Conservation (phyloP, 2,113 vertebrate species). For the Sminthopsis crassicaudata region DNA sequence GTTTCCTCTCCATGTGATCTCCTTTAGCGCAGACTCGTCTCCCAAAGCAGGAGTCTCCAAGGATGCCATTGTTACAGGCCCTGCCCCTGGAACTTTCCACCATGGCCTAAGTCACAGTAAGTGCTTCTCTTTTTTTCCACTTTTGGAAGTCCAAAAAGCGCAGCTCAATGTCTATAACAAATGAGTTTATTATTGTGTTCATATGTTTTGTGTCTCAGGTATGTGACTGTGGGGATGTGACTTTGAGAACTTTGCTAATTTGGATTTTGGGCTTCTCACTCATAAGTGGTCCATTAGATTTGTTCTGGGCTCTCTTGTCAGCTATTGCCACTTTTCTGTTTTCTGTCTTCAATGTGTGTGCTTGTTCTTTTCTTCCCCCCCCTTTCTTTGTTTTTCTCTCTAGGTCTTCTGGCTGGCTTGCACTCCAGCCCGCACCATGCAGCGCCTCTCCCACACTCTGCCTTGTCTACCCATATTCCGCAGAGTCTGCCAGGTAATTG, state of each 20-base stretch:
- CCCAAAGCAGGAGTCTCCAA: constrained; percentile 85
- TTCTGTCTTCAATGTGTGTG: constrained; percentile 76
- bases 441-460: constrained; percentile 86
- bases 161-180: constrained; percentile 33
- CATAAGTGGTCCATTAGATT: background rate
- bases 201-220: constrained; percentile 54
- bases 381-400: constrained; percentile 64
- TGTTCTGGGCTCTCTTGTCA: constrained; percentile 46
- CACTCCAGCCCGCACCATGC: constrained; percentile 87
- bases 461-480: constrained; percentile 86
- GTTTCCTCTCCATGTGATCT: constrained; percentile 86
- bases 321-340: constrained; percentile 63
- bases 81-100: constrained; percentile 89
- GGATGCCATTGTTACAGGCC: constrained; percentile 88
- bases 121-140: constrained; percentile 60
- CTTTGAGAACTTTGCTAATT: background rate
- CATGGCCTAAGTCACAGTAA: constrained; percentile 89
- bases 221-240: constrained; percentile 46
- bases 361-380: constrained; percentile 79
- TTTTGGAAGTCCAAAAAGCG: background rate
- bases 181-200: constrained; percentile 17
- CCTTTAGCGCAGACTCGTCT: constrained; percentile 85
- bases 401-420: constrained; percentile 90
- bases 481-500: constrained; percentile 90
- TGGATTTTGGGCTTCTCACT: background rate